Percentiles rank a stretch among this genome's conserved stretches.
Conservation (phyloP, 2,113 vertebrate species). For the Ictalurus furcatus region DNA sequence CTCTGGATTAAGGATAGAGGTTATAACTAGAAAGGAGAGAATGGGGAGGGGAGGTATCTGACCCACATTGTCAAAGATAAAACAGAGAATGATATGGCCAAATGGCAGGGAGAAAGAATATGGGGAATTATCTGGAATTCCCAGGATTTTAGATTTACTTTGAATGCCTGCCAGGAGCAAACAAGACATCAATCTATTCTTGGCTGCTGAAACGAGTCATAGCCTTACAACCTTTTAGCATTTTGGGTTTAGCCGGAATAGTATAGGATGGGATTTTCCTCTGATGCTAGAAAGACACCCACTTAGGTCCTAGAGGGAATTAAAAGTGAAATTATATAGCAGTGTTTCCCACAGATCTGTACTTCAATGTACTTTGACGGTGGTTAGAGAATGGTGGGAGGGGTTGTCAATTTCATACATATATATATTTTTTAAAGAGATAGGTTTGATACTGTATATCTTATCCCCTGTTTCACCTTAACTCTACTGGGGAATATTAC, state of each 20-base stretch:
- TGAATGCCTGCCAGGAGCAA: constrained; percentile 65
- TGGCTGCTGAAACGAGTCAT: constrained; percentile 46
- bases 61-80: constrained; percentile 64
- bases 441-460: background rate
- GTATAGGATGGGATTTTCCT: constrained; percentile 48
- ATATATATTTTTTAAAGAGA: background rate
- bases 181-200: constrained; percentile 61
- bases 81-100: constrained; percentile 65
- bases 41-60: constrained; percentile 34
- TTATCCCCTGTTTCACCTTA: background rate
- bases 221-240: constrained; percentile 63
- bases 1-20: constrained; percentile 49
- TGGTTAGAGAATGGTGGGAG: background rate
- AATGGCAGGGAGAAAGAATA: constrained; percentile 61
- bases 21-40: constrained; percentile 50
- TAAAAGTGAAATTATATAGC: background rate
- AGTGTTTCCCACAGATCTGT: background rate
- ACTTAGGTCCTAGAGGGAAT: constrained; percentile 8
- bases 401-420: background rate
- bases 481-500: background rate
- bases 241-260: constrained; percentile 55
- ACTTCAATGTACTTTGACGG: background rate
- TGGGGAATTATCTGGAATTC: constrained; percentile 68
- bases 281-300: constrained; percentile 46
- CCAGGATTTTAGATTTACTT: constrained; percentile 61